Conservation (phyloP, 1,140 invertebrate genomes). For the Halictus rubicundus region DNA sequence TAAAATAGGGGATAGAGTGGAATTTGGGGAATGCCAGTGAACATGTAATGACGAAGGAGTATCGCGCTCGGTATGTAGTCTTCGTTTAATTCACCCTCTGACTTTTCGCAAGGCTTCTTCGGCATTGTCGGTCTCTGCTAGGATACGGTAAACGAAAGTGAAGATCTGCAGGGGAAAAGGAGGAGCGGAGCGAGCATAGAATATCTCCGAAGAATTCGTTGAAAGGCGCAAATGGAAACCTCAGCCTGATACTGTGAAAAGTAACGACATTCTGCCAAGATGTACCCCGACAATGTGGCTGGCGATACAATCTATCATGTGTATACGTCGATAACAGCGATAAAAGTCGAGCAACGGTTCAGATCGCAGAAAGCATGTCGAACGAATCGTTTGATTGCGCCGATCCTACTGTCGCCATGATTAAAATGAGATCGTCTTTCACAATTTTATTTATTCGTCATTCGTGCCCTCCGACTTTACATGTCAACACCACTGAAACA, state of each 20-base stretch:
- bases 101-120: background rate
- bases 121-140: background rate
- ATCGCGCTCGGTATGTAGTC: background rate
- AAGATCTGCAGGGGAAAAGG: slow-evolving; percentile 32
- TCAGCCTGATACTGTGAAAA: slow-evolving; percentile 61
- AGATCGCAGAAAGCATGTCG: slow-evolving; percentile 38
- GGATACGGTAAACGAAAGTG: slow-evolving; percentile 25
- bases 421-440: slow-evolving; percentile 2
- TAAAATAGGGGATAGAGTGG: no score
- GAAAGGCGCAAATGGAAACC: slow-evolving; percentile 68
- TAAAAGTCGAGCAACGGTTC: slow-evolving; percentile 61
- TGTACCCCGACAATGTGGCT: slow-evolving; percentile 54
- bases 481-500: no score
- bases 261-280: slow-evolving; percentile 66
- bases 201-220: slow-evolving; percentile 60
- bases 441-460: no score
- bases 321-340: slow-evolving; percentile 62
- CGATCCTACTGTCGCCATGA: slow-evolving; percentile 15
- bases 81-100: background rate
- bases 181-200: slow-evolving; percentile 45
- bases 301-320: slow-evolving; percentile 66
- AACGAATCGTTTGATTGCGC: slow-evolving; percentile 31
- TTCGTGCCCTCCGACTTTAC: no score
- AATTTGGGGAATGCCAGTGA: no score
- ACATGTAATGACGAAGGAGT: background rate